Evolutionary conservation across 2,888 invertebrate genomes (phyloP).

Genomic region (Beris chalybata): DNA sequence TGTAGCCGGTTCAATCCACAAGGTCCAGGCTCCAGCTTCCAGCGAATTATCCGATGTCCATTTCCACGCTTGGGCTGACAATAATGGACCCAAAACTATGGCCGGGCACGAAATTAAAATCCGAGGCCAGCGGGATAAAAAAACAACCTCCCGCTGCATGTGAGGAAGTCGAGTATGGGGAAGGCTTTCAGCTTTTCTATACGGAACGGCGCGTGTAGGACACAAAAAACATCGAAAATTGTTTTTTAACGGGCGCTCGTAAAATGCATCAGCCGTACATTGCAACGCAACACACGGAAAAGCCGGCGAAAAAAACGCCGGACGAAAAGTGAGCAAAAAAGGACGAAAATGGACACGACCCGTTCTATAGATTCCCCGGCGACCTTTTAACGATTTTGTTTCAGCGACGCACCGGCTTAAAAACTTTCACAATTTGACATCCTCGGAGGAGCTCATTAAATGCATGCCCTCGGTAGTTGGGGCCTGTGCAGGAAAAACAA

Average conservation of each 20-base stretch:
- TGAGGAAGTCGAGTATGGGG: too few species aligned
- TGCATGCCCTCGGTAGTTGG: too few species aligned
- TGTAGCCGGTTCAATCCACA: too few species aligned
- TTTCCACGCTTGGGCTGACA: constrained; percentile 5
- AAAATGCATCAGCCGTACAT: constrained; percentile 1
- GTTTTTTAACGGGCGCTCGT: constrained; percentile 7
- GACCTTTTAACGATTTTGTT: too few species aligned
- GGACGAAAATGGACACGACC: too few species aligned
- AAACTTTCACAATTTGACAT: too few species aligned
- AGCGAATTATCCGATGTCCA: constrained; percentile 8
- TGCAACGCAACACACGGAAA: neutral
- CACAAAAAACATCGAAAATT: constrained; percentile 1
- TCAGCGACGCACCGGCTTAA: too few species aligned
- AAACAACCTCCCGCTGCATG: too few species aligned
- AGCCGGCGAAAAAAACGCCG: neutral
- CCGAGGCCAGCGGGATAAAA: neutral
- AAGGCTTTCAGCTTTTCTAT: neutral
- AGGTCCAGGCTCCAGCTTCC: neutral
- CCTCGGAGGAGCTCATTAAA: too few species aligned
- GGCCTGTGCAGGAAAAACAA: too few species aligned
- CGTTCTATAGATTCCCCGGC: too few species aligned
- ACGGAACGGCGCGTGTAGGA: neutral
- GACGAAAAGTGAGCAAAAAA: neutral
- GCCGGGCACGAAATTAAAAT: constrained; percentile 20
- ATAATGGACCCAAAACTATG: constrained; percentile 16